These are phyloP conservation scores for Danio choprae DNA, from an alignment of 2,797 vertebrate species.

Conservation along the genomic window DNA sequence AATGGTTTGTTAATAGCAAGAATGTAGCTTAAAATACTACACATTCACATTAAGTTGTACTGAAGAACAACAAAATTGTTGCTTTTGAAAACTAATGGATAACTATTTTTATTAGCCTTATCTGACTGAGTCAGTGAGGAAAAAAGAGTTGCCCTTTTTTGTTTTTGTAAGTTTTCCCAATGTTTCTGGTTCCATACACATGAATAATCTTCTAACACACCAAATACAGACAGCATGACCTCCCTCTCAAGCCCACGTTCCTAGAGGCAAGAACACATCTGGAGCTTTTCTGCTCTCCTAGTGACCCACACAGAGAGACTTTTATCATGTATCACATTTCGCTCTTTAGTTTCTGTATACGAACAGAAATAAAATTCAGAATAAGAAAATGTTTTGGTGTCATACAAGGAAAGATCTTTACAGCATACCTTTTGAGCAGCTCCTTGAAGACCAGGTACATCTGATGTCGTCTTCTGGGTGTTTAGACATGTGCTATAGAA, in stretches of 20 bases:
- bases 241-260: conserved; percentile 23
- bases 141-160: not conserved
- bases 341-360: conserved; percentile 18
- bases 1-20: too few relatives aligned
- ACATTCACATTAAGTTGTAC: too few relatives aligned
- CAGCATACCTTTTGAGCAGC: conserved; percentile 11
- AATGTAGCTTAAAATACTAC: too few relatives aligned
- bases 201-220: not conserved
- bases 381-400: conserved; percentile 38
- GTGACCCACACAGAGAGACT: conserved; percentile 32
- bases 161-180: conserved; percentile 3
- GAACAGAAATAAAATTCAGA: not conserved
- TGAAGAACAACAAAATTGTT: too few relatives aligned
- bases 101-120: not conserved
- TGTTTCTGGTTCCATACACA: conserved; percentile 29
- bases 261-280: conserved; percentile 42
- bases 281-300: conserved; percentile 19
- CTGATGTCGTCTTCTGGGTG: conserved; percentile 33
- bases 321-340: conserved; percentile 35
- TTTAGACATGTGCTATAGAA: conserved; percentile 16
- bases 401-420: conserved; percentile 31
- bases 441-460: conserved; percentile 35
- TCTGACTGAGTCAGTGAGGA: not conserved
- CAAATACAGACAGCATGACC: conserved; percentile 21
- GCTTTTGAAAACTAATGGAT: too few relatives aligned